phyloP scores from a whole-genome alignment of 2,888 invertebrate species.

The Amaurobius ferox region DNA sequence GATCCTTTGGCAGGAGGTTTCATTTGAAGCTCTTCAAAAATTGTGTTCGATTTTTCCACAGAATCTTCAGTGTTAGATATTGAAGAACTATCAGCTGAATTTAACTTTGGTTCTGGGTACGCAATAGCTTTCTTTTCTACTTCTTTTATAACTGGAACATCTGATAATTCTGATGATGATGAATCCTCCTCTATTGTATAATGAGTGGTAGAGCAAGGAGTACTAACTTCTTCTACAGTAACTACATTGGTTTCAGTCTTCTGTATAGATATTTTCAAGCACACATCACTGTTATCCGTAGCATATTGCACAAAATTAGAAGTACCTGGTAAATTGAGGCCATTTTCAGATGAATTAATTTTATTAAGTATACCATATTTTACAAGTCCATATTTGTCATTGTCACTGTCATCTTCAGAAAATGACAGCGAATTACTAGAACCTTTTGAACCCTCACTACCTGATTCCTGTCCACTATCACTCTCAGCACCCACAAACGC shows the following conservation, averaged over 20 bases:
- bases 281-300: slow-evolving; percentile 42
- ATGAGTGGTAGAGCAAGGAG: slow-evolving; percentile 24
- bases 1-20: slow-evolving; percentile 52
- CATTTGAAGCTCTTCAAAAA: slow-evolving; percentile 57
- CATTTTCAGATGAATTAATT: slow-evolving; percentile 7
- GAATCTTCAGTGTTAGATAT: slow-evolving; percentile 24
- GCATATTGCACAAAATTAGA: slow-evolving; percentile 52
- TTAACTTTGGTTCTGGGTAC: slow-evolving; percentile 21
- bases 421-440: slow-evolving; percentile 38
- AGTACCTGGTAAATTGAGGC: slow-evolving; percentile 1
- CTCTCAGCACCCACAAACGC: neutral
- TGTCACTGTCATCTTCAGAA: slow-evolving; percentile 50
- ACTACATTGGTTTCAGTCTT: slow-evolving; percentile 68
- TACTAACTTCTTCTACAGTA: slow-evolving; percentile 55
- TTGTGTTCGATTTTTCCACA: slow-evolving; percentile 43
- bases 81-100: slow-evolving; percentile 29
- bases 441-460: slow-evolving; percentile 19
- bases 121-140: slow-evolving; percentile 27
- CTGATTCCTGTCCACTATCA: slow-evolving; percentile 16
- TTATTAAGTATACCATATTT: slow-evolving; percentile 30
- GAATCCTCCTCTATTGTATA: slow-evolving; percentile 59
- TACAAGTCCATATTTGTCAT: slow-evolving; percentile 48
- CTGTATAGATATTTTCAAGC: slow-evolving; percentile 62
- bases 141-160: slow-evolving; percentile 20
- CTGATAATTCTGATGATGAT: slow-evolving; percentile 53